Evolutionary conservation across 2,113 vertebrate genomes (phyloP), one percentile per base, ranked within the genome.

Genomic region (Nycticebus coucang): DNA sequence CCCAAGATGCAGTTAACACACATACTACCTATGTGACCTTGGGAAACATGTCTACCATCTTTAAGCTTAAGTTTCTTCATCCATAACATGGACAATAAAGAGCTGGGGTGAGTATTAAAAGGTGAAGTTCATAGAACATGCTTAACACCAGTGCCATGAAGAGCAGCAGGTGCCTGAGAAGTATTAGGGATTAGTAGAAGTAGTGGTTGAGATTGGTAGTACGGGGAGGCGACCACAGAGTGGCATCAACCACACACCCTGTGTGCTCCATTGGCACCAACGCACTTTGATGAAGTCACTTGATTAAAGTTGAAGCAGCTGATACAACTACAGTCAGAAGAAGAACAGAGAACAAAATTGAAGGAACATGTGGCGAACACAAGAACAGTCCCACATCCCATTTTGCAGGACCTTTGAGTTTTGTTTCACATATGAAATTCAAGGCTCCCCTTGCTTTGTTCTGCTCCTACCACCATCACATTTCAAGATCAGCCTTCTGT

Each of bases 291-390:
- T 21, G 17, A 30, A 83, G 83, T 7, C 50, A 82, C 7, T 77
- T 88, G 74, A 86, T 75, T 89, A 83, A 95, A 86, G 75, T 53
- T 26, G 33, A 86, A 89, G 50, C 69, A 50, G 13, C 5, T 81
- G 55, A 45, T 26, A 86, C 28, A 33, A 45, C n/a, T 84, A 35
- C 4, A 71, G 87, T 64, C 80, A 78, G 13, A 53, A 85, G 78
- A 92, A 92, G 53, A 92, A 45, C 74, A 93, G 28, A 93, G 22
- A 30, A 77, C 24, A 77, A 94, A 87, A 77, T 35, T 62, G 77
- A 89, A 96, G 64, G 37, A 68, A 30, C 50, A 57, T 5, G 11
- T n/a, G 80, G 13, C 60, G 22, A 92, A 83, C 14, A 89, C 12
- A 95, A 69, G 24, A 71, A 88, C 4, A 87, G 45, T 50, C 14